These are phyloP conservation scores for Neogobius melanostomus DNA, from an alignment of 2,113 vertebrate species.

Conservation along the genomic window DNA sequence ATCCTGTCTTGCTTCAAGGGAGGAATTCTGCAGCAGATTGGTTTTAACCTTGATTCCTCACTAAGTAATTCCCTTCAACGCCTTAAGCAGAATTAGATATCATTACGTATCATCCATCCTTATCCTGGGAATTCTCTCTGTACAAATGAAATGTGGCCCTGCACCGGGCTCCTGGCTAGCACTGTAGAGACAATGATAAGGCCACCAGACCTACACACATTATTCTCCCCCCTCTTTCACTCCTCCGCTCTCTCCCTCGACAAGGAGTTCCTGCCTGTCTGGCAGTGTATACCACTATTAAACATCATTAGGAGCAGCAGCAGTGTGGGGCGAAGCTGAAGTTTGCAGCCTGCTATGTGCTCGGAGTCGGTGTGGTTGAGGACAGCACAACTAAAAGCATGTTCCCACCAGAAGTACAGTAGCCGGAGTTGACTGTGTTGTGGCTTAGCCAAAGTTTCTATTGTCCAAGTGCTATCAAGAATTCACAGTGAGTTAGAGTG, in stretches of 20 bases:
- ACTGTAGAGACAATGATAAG: slow-evolving; percentile 64
- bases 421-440: not conserved
- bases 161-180: slow-evolving; percentile 43
- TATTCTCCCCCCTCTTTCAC: slow-evolving; percentile 15
- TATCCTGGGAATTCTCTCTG: slow-evolving; percentile 69
- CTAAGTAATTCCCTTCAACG: slow-evolving; percentile 76
- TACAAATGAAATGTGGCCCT: slow-evolving; percentile 77
- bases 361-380: slow-evolving; percentile 46
- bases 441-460: not conserved
- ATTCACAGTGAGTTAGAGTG: not conserved
- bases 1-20: slow-evolving; percentile 53
- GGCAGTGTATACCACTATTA: slow-evolving; percentile 57
- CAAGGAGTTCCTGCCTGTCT: slow-evolving; percentile 45
- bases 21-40: slow-evolving; percentile 66
- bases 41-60: slow-evolving; percentile 75
- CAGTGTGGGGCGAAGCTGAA: slow-evolving; percentile 39
- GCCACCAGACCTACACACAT: slow-evolving; percentile 57
- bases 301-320: slow-evolving; percentile 68
- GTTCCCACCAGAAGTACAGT: not conserved
- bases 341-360: slow-evolving; percentile 43
- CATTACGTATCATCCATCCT: slow-evolving; percentile 74
- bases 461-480: not conserved
- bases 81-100: slow-evolving; percentile 77
- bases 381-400: slow-evolving; percentile 41
- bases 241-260: not conserved